Conservation (phyloP, 2,797 vertebrate species). For the Trachurus trachurus region DNA sequence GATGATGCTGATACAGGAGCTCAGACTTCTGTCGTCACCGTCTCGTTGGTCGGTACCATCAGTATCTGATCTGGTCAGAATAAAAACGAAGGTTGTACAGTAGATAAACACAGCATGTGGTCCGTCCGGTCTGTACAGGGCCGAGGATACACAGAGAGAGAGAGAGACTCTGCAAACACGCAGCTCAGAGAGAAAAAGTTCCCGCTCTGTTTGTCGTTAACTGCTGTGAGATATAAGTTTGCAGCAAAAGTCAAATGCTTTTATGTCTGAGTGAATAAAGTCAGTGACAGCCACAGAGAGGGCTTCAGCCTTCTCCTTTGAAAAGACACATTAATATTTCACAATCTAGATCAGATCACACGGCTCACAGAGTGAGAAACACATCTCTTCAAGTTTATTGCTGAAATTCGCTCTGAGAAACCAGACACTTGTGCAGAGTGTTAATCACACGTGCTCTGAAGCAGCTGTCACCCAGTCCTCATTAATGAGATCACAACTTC, state of each 20-base stretch:
- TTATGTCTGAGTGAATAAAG: neutral
- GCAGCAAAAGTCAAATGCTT: neutral
- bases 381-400: neutral
- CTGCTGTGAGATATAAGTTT: too few relatives aligned
- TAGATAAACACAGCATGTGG: constrained; percentile 8
- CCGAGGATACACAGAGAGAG: neutral
- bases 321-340: neutral
- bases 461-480: too few relatives aligned
- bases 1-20: neutral
- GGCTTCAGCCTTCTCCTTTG: neutral
- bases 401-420: neutral
- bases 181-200: neutral
- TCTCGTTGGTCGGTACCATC: neutral
- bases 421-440: neutral
- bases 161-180: neutral
- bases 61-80: constrained; percentile 1
- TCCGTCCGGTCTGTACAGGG: constrained; percentile 15
- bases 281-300: neutral
- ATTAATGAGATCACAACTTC: too few relatives aligned
- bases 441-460: neutral
- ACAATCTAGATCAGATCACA: neutral
- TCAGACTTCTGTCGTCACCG: neutral
- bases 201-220: too few relatives aligned
- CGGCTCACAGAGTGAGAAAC: neutral
- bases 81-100: neutral